Evolutionary conservation across 2,888 invertebrate species (phyloP).

Genomic region (Stenurella melanura): DNA sequence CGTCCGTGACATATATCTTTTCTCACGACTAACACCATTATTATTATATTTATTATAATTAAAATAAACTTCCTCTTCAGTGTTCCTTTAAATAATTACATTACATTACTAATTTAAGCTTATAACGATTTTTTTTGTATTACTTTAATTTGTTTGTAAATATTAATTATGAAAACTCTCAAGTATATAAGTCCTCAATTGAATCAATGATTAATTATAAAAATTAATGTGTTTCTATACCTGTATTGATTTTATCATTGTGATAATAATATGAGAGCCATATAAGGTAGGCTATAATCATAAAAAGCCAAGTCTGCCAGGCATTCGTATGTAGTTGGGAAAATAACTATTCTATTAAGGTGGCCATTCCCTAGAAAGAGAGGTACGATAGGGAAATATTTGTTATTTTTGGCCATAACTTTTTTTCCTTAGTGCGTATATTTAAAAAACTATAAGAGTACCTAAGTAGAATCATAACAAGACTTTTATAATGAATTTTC

Average conservation of each 20-base stretch:
- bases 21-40: too few species aligned
- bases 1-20: too few species aligned
- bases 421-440: too few species aligned
- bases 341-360: not conserved
- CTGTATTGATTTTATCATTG: conserved; percentile 18
- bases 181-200: not conserved
- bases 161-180: not conserved
- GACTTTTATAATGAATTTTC: too few species aligned
- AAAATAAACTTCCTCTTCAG: not conserved
- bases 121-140: not conserved
- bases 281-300: conserved; percentile 17
- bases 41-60: too few species aligned
- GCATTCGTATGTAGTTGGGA: not conserved
- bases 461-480: too few species aligned
- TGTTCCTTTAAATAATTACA: not conserved
- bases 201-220: conserved; percentile 17
- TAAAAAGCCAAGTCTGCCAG: conserved; percentile 4
- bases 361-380: too few species aligned
- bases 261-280: not conserved
- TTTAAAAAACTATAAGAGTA: too few species aligned
- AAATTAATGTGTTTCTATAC: not conserved
- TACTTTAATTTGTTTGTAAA: not conserved
- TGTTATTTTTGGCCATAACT: too few species aligned
- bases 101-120: not conserved
- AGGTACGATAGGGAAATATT: too few species aligned